A percentile compares a stretch with the other conserved stretches of the same genome.
phyloP scores from a whole-genome alignment of 2,888 invertebrate genomes.

The Drosophila macrospina region DNA sequence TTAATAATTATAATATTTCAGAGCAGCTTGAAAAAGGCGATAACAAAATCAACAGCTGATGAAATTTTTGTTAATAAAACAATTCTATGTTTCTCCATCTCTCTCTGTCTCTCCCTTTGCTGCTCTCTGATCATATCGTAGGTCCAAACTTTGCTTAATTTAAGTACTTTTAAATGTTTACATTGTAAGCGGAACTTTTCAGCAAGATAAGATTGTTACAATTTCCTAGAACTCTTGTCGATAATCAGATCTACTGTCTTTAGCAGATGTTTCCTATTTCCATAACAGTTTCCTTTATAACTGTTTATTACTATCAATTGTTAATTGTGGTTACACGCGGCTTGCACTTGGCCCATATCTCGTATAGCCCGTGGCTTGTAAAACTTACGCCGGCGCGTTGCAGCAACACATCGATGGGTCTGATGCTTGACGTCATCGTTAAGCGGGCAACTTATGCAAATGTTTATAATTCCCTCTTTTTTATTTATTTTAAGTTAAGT shows the following conservation, averaged over 20 bases:
- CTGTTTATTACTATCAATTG: not conserved
- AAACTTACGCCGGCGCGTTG: slow-evolving; percentile 83
- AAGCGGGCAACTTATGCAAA: slow-evolving; percentile 4
- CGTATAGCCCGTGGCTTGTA: slow-evolving; percentile 30
- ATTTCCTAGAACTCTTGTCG: not conserved
- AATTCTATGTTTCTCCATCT: not conserved
- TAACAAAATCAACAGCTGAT: slow-evolving; percentile 8
- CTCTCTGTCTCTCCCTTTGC: not conserved
- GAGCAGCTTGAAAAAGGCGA: not conserved
- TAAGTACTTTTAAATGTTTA: slow-evolving; percentile 5
- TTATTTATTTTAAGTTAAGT: slow-evolving; percentile 16
- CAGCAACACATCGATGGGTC: slow-evolving; percentile 84
- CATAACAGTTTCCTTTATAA: not conserved
- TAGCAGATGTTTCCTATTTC: not conserved
- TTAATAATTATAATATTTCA: slow-evolving; percentile 8
- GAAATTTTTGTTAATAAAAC: not conserved
- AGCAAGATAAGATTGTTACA: slow-evolving; percentile 6
- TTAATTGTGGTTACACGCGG: slow-evolving; percentile 10
- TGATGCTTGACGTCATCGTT: slow-evolving; percentile 76
- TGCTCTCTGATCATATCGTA: no score
- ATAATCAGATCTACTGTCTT: not conserved
- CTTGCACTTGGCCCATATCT: slow-evolving; percentile 68
- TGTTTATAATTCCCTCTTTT: slow-evolving; percentile 1
- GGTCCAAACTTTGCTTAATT: not conserved
- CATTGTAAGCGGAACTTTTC: not conserved